phyloP scores from a whole-genome alignment of 2,113 vertebrate species.

The Lagopus leucura region DNA sequence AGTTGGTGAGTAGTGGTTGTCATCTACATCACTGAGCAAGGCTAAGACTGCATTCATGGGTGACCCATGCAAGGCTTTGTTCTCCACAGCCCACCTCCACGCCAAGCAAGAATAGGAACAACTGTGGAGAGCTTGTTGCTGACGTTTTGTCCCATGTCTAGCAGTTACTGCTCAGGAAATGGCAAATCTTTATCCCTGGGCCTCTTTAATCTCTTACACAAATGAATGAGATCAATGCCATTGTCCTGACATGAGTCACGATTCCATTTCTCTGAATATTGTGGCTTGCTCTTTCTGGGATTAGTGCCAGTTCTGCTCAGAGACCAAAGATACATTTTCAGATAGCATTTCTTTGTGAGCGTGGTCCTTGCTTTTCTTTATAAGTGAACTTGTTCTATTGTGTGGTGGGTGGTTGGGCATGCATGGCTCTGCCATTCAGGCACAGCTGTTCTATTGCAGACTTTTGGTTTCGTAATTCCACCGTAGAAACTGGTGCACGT shows the following conservation, averaged over 20 bases:
- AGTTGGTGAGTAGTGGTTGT: not conserved
- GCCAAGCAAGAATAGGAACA: not conserved
- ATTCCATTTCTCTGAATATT: not conserved
- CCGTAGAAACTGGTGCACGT: not conserved
- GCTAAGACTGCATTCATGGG: not conserved
- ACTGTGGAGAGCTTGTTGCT: not conserved
- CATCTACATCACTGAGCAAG: not conserved
- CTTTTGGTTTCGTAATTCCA: not conserved
- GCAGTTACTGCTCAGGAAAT: slow-evolving; percentile 11
- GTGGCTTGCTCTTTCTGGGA: slow-evolving; percentile 25
- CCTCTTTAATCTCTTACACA: slow-evolving; percentile 26
- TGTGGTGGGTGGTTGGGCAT: not conserved
- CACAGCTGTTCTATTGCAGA: not conserved
- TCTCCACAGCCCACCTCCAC: not conserved
- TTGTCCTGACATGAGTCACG: slow-evolving; percentile 24
- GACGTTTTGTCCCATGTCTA: not conserved
- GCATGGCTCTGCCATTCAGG: not conserved
- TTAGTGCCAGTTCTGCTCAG: not conserved
- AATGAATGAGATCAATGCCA: not conserved
- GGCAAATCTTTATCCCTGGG: slow-evolving; percentile 50
- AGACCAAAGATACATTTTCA: not conserved
- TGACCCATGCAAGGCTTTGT: not conserved
- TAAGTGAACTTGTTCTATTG: not conserved
- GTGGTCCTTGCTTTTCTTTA: not conserved
- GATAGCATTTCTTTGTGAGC: not conserved